Base-by-base conservation (phyloP, 2,888 invertebrate genomes). In the Drosophila algonquin region DNA sequence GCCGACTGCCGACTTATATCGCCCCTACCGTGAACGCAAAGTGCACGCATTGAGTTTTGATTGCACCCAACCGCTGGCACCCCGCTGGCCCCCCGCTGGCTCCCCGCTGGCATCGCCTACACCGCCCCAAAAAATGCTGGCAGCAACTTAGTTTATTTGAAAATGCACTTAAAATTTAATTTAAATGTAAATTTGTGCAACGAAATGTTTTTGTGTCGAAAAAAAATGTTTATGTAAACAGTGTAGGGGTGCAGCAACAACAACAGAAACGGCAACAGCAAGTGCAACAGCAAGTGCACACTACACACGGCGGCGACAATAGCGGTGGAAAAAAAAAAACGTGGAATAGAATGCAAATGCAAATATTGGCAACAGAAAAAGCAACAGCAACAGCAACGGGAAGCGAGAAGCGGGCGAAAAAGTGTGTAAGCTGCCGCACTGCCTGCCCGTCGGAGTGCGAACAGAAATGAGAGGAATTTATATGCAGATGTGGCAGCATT, bases 101-200 rank as follows among this genome's bases (percentile, higher is more conserved):
- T 6, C 12, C 14, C 32, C 35, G 30, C 30, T 30, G 8, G 30
- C 8, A 24, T 30, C 35, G 35, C 35, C 35, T 12, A 55, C 52
- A 30, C 47, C 21, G 35, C 40, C 35, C 54, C 40, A 40, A 14
- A 40, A 14, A 40, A 14, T 59, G 51, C 50, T 55, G 74, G 69
- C 75, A 67, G 87, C 63, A 85, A 80, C 89, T 85, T 89, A 89
- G 85, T 86, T 86, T 89, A 86, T 84, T 86, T 86, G 84, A 81
- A 81, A 81, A 87, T 84, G 85, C 86, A 87, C 89, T 90, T 90
- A 89, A 87, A 90, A 79, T 87, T 90, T 90, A 87, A 87, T 87
- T 87, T 87, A 90, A 87, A 87, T 87, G 86, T 87, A 87, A 87
- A 87, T 87, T 90, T 81, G 89, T 89, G 86, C 87, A 89, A 75